phyloP scores from a whole-genome alignment of 2,888 invertebrate genomes.

The Amiota communis region DNA sequence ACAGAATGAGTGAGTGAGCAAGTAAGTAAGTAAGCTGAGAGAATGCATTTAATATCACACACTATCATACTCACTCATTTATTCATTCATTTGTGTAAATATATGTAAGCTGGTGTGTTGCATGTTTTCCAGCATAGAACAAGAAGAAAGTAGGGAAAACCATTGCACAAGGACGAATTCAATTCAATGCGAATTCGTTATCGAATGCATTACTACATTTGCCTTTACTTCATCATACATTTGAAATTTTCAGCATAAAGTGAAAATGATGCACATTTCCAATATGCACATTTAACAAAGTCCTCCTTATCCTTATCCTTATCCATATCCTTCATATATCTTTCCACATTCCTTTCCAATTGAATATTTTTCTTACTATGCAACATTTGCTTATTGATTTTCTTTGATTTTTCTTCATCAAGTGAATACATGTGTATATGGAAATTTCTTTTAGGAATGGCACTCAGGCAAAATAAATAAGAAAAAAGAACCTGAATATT shows the following conservation, averaged over 20 bases:
- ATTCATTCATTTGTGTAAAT: too few relatives aligned
- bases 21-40: background rate
- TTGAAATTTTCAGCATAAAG: slow-evolving; percentile 62
- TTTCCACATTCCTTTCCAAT: background rate
- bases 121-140: too few relatives aligned
- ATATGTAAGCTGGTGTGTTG: too few relatives aligned
- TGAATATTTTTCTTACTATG: slow-evolving; percentile 40
- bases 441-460: slow-evolving; percentile 3
- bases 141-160: too few relatives aligned
- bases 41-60: background rate
- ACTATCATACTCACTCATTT: slow-evolving; percentile 9
- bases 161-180: too few relatives aligned
- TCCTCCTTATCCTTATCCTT: too few relatives aligned
- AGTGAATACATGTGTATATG: background rate
- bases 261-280: slow-evolving; percentile 65
- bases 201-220: background rate
- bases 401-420: slow-evolving; percentile 55
- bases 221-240: slow-evolving; percentile 53
- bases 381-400: slow-evolving; percentile 64
- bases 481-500: background rate
- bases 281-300: background rate
- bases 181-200: too few relatives aligned
- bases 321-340: too few relatives aligned
- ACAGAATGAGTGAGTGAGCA: background rate
- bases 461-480: background rate